These are phyloP conservation scores for Okamejei kenojei DNA, from an alignment of 2,797 vertebrate species.

Conservation along the genomic window DNA sequence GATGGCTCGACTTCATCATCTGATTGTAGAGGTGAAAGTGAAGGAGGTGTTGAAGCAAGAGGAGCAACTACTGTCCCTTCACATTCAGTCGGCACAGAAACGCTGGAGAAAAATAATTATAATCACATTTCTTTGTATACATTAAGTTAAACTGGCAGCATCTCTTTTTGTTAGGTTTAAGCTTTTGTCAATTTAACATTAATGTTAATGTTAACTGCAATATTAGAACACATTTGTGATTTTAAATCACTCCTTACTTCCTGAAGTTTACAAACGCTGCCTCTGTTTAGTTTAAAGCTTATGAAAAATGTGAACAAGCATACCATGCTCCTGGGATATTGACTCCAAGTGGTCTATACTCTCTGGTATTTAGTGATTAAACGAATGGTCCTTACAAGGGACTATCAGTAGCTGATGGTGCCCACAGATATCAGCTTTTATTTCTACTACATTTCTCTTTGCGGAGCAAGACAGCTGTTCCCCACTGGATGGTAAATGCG, in stretches of 20 bases:
- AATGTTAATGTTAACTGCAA: background rate
- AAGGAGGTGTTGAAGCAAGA: background rate
- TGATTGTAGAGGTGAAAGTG: background rate
- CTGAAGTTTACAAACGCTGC: background rate
- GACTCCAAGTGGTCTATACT: background rate
- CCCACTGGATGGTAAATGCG: background rate
- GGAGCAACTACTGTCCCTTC: background rate
- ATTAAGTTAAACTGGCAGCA: background rate
- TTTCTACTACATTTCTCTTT: background rate
- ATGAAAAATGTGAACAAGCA: background rate
- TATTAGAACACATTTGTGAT: background rate
- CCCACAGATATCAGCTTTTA: background rate
- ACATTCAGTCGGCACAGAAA: background rate
- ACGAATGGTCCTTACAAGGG: too few relatives aligned
- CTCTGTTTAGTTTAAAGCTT: background rate
- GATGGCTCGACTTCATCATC: background rate
- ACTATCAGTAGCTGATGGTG: too few relatives aligned
- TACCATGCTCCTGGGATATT: background rate
- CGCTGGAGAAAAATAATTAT: background rate
- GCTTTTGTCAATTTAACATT: background rate
- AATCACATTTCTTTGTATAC: background rate
- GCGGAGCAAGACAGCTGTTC: background rate
- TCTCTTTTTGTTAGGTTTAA: too few relatives aligned
- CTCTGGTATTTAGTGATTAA: background rate
- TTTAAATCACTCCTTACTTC: background rate